These are phyloP conservation scores for Tetrapedia diversipes DNA, from an alignment of 2,888 invertebrate genomes.

Conservation along the genomic window DNA sequence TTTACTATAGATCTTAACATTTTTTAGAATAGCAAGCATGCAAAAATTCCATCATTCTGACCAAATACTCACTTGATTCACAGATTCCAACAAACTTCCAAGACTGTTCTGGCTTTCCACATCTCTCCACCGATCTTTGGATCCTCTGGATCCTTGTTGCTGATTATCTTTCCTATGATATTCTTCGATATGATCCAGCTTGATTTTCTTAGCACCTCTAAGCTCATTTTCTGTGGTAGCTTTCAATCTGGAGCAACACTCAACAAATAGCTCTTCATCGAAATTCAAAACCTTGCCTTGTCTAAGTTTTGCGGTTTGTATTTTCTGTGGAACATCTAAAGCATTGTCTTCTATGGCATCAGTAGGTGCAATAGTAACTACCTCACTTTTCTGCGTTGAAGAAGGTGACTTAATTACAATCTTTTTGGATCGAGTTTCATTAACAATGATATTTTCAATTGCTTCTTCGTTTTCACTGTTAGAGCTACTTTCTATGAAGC, in stretches of 20 bases:
- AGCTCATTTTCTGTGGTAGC: conserved; percentile 81
- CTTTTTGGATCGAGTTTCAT: conserved; percentile 64
- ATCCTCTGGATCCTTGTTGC: conserved; percentile 65
- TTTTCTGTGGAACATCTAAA: conserved; percentile 74
- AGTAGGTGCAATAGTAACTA: conserved; percentile 78
- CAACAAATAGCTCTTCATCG: conserved; percentile 81
- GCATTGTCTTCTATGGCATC: conserved; percentile 81
- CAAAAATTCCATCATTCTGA: not conserved
- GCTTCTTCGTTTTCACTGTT: conserved; percentile 66
- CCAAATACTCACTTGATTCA: conserved; percentile 78
- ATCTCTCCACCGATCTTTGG: conserved; percentile 79
- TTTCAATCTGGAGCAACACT: conserved; percentile 81
- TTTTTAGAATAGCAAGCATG: conserved; percentile 17
- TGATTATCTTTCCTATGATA: conserved; percentile 75
- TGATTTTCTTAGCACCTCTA: conserved; percentile 80
- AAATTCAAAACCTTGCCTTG: conserved; percentile 80
- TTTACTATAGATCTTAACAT: not conserved
- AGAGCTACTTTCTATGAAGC: conserved; percentile 72
- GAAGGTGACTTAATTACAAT: conserved; percentile 75
- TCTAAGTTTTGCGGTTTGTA: conserved; percentile 68
- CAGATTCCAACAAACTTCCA: conserved; percentile 80
- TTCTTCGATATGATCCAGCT: conserved; percentile 78
- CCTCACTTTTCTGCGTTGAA: conserved; percentile 71
- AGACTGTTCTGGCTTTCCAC: conserved; percentile 81
- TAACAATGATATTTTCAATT: conserved; percentile 31